phyloP scores from a whole-genome alignment of 1,140 invertebrate genomes.

The Drosophila leontia region DNA sequence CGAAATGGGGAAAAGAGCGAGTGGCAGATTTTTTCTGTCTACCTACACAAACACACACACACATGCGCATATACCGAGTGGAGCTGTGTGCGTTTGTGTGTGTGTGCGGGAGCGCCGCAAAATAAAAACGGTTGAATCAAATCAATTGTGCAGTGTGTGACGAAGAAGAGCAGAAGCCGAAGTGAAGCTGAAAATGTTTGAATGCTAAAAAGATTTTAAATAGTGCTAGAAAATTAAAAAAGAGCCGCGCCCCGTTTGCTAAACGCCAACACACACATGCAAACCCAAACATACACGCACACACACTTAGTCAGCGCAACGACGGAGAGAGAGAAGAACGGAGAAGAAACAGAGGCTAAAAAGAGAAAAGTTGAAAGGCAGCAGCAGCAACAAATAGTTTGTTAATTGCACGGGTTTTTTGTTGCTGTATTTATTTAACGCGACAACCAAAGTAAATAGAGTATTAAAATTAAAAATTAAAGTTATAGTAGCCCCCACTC shows the following conservation, averaged over 20 bases:
- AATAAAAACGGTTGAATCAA: slow-evolving; percentile 27
- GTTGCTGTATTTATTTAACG: slow-evolving; percentile 23
- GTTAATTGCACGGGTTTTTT: slow-evolving; percentile 56
- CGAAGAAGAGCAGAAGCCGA: slow-evolving; percentile 7
- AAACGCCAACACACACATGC: slow-evolving; percentile 58
- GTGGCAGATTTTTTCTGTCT: slow-evolving; percentile 81
- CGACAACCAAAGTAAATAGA: slow-evolving; percentile 29
- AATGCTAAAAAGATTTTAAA: slow-evolving; percentile 27
- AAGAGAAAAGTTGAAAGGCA: slow-evolving; percentile 78
- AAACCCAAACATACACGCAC: slow-evolving; percentile 30
- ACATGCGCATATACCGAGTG: slow-evolving; percentile 50
- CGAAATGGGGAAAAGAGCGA: slow-evolving; percentile 61
- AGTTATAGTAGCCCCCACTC: neutral
- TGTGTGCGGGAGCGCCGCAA: slow-evolving; percentile 39
- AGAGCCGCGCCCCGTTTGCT: slow-evolving; percentile 74
- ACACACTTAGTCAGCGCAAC: slow-evolving; percentile 35
- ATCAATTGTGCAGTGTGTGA: slow-evolving; percentile 34
- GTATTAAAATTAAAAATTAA: slow-evolving; percentile 31
- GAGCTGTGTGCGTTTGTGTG: slow-evolving; percentile 49
- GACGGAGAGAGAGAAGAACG: slow-evolving; percentile 18
- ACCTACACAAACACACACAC: slow-evolving; percentile 74
- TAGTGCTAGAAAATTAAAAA: slow-evolving; percentile 47
- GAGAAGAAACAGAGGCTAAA: slow-evolving; percentile 46
- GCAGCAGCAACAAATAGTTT: slow-evolving; percentile 68
- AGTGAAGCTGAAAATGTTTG: slow-evolving; percentile 33